Evolutionary conservation across 2,888 invertebrate genomes (phyloP), one percentile per base, ranked within the genome.

Genomic region (Ormyrus labotus): DNA sequence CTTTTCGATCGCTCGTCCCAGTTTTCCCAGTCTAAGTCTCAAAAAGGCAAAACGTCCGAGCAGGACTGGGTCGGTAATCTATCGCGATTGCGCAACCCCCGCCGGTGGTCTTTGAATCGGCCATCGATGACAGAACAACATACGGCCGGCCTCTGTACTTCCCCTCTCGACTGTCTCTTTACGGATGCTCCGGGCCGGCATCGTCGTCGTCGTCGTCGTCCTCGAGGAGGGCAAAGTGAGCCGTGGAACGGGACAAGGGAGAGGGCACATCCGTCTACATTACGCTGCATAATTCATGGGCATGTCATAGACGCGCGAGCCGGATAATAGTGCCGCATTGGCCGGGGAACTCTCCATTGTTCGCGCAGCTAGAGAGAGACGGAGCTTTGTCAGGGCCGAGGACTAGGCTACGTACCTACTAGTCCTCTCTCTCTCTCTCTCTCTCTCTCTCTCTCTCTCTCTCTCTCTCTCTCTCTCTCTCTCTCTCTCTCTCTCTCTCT

Each of bases 281-380:
- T 89, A 87, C 87, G 87, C 89, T 90, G 89, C 89, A 90, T 90
- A 89, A 90, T 90, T 89, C 89, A 90, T 89, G 85, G 87, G 85
- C 84, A 86, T 89, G 89, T 89, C 89, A 89, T 88, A 88, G 89
- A 86, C 88, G 89, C 89, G 89, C 87, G 87, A 89, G 88, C 87
- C 87, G 87, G 88, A 89, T 89, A 89, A 89, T 89, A 87, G 89
- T 84, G 83, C 85, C 85, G 87, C 85, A 85, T 87, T 85, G 86
- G 84, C 83, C 84, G 83, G 84, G 84, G 64, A 57, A 63, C 77
- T 47, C 77, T 84, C 86, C 85, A 89, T 89, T 89, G 89, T 89
- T 85, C 87, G 51, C 34, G 34, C 34, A 34, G 34, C 13, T 5
- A 45, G 74, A 50, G 55, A 50, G 13, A 10, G 60, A 34, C 34